A percentile compares a stretch with the other conserved stretches of the same genome.
phyloP scores from a whole-genome alignment of 2,888 invertebrate genomes.

The Nemotelus pantherinus region DNA sequence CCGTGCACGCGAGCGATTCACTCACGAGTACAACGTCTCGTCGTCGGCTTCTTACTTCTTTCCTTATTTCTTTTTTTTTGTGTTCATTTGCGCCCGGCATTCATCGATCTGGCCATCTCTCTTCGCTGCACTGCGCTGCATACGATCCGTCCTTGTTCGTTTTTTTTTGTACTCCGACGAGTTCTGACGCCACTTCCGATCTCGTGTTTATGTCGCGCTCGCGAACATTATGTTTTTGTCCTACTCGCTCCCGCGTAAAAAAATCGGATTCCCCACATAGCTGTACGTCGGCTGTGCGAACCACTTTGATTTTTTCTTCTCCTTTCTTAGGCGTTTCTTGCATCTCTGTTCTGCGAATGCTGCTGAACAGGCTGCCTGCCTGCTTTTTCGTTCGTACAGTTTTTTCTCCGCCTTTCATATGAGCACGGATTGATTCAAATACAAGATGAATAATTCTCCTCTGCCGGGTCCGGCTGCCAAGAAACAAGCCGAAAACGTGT shows the following conservation, averaged over 20 bases:
- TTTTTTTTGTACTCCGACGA: neutral
- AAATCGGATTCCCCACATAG: neutral
- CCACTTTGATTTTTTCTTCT: constrained; percentile 3
- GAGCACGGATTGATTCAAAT: neutral
- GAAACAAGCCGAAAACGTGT: constrained; percentile 23
- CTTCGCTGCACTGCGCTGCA: neutral
- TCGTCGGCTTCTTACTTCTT: neutral
- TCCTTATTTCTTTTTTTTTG: constrained; percentile 6
- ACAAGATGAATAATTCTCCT: no score
- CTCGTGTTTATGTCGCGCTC: neutral
- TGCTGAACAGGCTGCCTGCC: neutral
- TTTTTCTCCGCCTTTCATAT: constrained; percentile 8
- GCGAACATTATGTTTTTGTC: neutral
- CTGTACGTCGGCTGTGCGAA: neutral
- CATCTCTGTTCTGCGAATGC: neutral
- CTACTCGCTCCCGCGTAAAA: constrained; percentile 19
- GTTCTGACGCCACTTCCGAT: constrained; percentile 28
- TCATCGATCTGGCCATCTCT: neutral
- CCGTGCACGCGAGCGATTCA: constrained; percentile 36
- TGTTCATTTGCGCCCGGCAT: neutral
- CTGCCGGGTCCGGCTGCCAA: neutral
- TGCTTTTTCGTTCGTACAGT: neutral
- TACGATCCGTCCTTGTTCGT: neutral
- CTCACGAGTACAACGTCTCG: neutral
- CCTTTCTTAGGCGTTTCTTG: neutral